A percentile compares a stretch with the other conserved stretches of the same genome.
Conservation (phyloP, 2,113 vertebrate species). For the Corythoichthys haematopterus region DNA sequence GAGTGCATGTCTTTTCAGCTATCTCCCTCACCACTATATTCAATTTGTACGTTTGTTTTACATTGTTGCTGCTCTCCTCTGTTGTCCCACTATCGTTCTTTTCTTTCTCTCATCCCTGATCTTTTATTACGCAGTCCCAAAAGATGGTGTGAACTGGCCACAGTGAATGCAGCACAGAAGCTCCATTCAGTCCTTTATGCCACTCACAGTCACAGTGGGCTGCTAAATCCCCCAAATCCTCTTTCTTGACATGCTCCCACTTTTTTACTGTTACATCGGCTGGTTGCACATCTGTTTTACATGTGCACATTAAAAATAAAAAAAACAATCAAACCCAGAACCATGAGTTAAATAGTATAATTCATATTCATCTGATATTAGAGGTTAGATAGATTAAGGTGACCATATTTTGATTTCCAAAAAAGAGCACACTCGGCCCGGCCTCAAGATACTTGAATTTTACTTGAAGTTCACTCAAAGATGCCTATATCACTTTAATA, state of each 20-base stretch:
- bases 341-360: neutral
- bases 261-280: slow-evolving; percentile 24
- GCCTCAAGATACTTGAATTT: too few relatives aligned
- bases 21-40: slow-evolving; percentile 14
- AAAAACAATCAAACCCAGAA: too few relatives aligned
- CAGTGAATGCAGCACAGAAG: slow-evolving; percentile 52
- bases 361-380: neutral
- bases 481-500: too few relatives aligned
- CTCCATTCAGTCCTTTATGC: slow-evolving; percentile 58
- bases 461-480: too few relatives aligned
- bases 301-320: slow-evolving; percentile 4
- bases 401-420: too few relatives aligned
- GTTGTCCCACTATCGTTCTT: slow-evolving; percentile 13
- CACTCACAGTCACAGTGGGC: slow-evolving; percentile 42
- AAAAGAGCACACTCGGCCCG: too few relatives aligned
- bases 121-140: slow-evolving; percentile 25
- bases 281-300: slow-evolving; percentile 33
- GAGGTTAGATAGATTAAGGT: neutral
- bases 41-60: slow-evolving; percentile 11
- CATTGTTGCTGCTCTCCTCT: slow-evolving; percentile 5
- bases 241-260: slow-evolving; percentile 24
- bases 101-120: slow-evolving; percentile 19
- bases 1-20: slow-evolving; percentile 21
- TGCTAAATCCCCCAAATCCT: slow-evolving; percentile 49
- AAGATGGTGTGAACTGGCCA: slow-evolving; percentile 35